Evolutionary conservation across 2,888 invertebrate species (phyloP), one percentile per base, ranked within the genome.

Genomic region (Melanchra persicariae): DNA sequence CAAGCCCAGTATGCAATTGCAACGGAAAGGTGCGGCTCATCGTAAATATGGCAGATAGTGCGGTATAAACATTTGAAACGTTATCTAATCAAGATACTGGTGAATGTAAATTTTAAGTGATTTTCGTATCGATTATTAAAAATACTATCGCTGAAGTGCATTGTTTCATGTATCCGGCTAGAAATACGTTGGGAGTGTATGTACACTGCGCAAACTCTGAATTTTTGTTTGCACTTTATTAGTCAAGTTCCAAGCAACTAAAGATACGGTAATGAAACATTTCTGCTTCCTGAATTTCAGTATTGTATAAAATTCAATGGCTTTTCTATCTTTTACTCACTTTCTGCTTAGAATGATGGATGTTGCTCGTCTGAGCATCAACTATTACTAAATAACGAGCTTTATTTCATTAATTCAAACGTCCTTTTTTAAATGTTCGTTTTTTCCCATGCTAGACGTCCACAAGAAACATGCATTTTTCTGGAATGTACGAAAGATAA

Each of bases 71-170:
- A 74, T 65, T 82, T 70, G 54, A 66, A 80, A 70, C 64, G 64
- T 59, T 85, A 84, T 84, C 85, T 84, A 76, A 84, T 85, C 85
- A 62, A 63, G 70, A 72, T 70, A 74, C 37, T 17, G 45, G n/a
- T 57, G 40, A 80, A 78, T 64, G 70, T 70, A 59, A 74, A 71
- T 68, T 78, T 74, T 64, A 61, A 73, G 51, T 65, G 17, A 61
- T 70, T 70, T 66, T 30, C 10, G 51, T 61, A 81, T 76, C 63
- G 66, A 70, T 66, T 62, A 74, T 40, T 59, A 40, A 59, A 52
- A 75, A 58, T 49, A 17, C 37, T 54, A 47, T 67, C 81, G 17
- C 45, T 34, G 57, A 61, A 69, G 76, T 76, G 75, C 77, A 79
- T 55, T 51, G 49, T 63, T 62, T 45, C 43, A 37, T 19, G 51